Evolutionary conservation across 2,797 vertebrate genomes (phyloP).

Genomic region (Lithobates sylvaticus): DNA sequence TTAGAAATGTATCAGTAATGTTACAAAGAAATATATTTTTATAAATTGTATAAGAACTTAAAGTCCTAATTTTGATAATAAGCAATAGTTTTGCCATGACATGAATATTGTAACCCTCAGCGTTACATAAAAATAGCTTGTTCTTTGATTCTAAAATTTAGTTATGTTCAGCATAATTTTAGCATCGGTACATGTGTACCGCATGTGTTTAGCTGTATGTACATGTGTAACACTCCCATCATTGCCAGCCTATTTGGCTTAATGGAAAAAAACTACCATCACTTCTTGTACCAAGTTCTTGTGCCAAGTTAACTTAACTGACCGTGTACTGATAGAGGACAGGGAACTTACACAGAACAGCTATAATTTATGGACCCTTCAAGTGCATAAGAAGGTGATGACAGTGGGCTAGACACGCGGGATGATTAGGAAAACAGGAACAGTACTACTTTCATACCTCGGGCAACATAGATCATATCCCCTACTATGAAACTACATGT

Average conservation of each 20-base stretch:
- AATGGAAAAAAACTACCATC: constrained; percentile 1
- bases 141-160: not conserved
- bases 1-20: no score
- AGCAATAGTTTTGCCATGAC: not conserved
- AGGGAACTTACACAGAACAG: constrained; percentile 9
- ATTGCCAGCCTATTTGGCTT: constrained; percentile 8
- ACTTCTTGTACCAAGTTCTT: not conserved
- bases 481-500: not conserved
- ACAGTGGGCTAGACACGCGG: not conserved
- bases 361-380: constrained; percentile 22
- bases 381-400: constrained; percentile 35
- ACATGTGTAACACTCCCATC: not conserved
- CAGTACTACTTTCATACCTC: not conserved
- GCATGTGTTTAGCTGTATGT: no score
- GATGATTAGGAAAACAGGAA: not conserved
- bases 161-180: not conserved
- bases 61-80: not conserved
- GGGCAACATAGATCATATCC: not conserved
- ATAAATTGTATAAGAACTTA: no score
- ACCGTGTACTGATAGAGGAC: constrained; percentile 5
- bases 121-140: not conserved
- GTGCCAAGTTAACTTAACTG: constrained; percentile 29
- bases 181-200: not conserved
- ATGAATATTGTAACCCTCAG: not conserved
- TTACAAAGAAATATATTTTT: no score